Base-by-base conservation (phyloP, 30 jellyfish, hydroid and myxozoan species). In the Aurelia sp. region DNA sequence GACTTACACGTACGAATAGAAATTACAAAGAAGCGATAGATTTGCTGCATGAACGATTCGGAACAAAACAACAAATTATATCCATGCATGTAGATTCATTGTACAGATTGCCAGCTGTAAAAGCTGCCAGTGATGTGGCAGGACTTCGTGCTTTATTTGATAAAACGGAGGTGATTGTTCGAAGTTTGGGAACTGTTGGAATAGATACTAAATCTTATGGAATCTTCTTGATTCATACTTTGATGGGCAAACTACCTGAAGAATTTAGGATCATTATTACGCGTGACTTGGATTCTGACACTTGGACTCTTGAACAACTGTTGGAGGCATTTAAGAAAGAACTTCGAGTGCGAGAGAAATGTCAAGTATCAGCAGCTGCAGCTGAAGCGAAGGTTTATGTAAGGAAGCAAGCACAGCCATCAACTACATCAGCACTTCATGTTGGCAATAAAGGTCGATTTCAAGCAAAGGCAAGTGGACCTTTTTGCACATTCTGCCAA, bases 111-210 rank as follows among this genome's bases (percentile, higher is more conserved):
- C 27, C 88, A 33, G 62, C 62, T 3, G 73, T 77, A 13, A 24
- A 24, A 30, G 16, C 63, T 38, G 33, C 53, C 53, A 60, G 72
- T 61, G 88, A 63, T 77, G 19, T 77, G 4, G 44, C 16, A 10
- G 52, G 79, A 16, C 63, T 77, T 33, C 76, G 88, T 10, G 15
- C 79, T 31, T 38, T 77, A 6, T 77, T 55, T 61, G 88, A 77
- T 18, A 77, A 41, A 60, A 77, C 76, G 10, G 88, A 77, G 44
- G 78, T 35, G 20, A 38, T 77, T 53, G 63, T 74, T 52, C 12
- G 86, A 27, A 74, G 86, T 74, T 38, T 74, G 30, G 78, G 50
- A 61, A 44, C 76, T 16, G 52, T 52, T 44, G 86, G 86, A 74
- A 74, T 52, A 10, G 50, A 74, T 11, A 31, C 76, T 18, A 38